These are phyloP conservation scores for Deladenus siricidicola DNA, from an alignment of 2,888 invertebrate species.

Conservation along the genomic window DNA sequence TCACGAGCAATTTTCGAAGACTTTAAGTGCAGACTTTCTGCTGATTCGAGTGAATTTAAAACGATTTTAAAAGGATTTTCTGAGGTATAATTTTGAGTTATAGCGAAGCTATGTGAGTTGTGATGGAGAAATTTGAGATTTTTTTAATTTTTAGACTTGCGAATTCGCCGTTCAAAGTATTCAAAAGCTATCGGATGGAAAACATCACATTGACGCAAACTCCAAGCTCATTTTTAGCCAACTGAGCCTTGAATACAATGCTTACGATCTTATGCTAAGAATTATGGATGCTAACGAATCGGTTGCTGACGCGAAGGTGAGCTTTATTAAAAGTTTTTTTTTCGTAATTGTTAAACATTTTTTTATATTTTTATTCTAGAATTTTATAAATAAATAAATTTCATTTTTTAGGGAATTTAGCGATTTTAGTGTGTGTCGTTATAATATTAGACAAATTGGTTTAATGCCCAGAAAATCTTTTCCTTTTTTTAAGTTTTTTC, in stretches of 20 bases:
- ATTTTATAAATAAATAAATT: not conserved
- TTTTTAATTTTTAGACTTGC: constrained; percentile 13
- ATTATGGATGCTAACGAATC: constrained; percentile 15
- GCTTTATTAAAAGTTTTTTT: not conserved
- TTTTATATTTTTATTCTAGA: not conserved
- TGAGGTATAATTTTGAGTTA: constrained; percentile 4
- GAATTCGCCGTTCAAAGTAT: constrained; percentile 16
- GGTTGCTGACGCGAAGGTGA: constrained; percentile 5
- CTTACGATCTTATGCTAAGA: constrained; percentile 15
- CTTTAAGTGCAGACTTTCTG: constrained; percentile 14
- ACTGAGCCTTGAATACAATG: constrained; percentile 12
- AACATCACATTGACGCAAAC: constrained; percentile 9
- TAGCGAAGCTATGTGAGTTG: not conserved
- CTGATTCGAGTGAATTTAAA: constrained; percentile 3
- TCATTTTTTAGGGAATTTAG: too few relatives aligned
- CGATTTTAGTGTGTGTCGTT: not conserved
- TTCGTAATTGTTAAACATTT: not conserved
- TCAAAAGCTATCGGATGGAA: constrained; percentile 5
- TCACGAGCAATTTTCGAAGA: constrained; percentile 28
- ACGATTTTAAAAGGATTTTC: constrained; percentile 10
- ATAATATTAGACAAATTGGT: too few relatives aligned
- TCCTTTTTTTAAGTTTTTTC: too few relatives aligned
- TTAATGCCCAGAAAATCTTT: too few relatives aligned
- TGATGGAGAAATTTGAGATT: not conserved
- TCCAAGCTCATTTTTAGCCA: constrained; percentile 10